A percentile compares a stretch with the other conserved stretches of the same genome.
Conservation (phyloP, 2,888 invertebrate genomes). For the Trilocha varians region DNA sequence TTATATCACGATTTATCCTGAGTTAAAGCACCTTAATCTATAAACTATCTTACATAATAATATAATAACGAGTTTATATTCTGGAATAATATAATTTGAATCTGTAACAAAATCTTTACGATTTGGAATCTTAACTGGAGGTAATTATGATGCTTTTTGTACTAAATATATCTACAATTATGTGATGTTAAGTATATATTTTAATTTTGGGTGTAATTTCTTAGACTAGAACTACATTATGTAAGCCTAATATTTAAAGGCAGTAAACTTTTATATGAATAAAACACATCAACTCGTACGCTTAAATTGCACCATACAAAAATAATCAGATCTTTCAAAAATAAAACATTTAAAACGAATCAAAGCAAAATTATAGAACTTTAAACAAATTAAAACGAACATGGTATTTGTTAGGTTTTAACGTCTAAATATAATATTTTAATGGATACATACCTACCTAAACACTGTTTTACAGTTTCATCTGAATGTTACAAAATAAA, state of each 20-base stretch:
- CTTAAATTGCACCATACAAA: constrained; percentile 36
- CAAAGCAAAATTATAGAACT: constrained; percentile 71
- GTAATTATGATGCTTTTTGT: constrained; percentile 50
- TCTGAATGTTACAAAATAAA: constrained; percentile 30
- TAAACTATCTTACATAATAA: constrained; percentile 34
- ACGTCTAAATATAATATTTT: constrained; percentile 57
- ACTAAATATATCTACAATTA: constrained; percentile 41
- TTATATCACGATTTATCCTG: constrained; percentile 60
- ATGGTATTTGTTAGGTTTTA: constrained; percentile 59
- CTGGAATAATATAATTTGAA: constrained; percentile 45
- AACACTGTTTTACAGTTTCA: constrained; percentile 57
- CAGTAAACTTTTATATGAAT: background rate
- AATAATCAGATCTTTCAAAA: constrained; percentile 56
- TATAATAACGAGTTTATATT: constrained; percentile 44
- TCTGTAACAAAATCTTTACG: constrained; percentile 54
- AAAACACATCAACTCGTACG: constrained; percentile 2
- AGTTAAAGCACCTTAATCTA: constrained; percentile 66
- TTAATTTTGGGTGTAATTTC: constrained; percentile 10
- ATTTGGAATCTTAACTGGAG: constrained; percentile 64
- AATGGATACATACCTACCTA: constrained; percentile 59
- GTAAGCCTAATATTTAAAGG: background rate
- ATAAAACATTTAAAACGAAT: constrained; percentile 55
- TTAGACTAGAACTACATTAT: background rate
- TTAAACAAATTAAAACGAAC: constrained; percentile 53
- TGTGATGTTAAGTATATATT: constrained; percentile 35